These are phyloP conservation scores for Melanotaenia trifasciata DNA, from an alignment of 2,797 vertebrate genomes.

Conservation along the genomic window DNA sequence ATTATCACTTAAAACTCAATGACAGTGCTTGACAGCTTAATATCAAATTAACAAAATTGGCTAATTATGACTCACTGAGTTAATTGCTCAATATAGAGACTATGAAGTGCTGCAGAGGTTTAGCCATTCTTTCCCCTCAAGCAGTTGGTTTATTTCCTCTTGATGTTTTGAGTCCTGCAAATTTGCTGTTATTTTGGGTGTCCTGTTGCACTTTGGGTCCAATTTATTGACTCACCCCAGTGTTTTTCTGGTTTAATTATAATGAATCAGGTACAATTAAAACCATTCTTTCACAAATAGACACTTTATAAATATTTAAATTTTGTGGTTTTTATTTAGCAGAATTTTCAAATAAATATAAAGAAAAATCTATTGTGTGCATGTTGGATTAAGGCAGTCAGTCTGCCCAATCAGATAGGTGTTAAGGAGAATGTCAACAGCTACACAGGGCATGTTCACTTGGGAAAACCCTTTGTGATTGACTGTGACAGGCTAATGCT, in stretches of 20 bases:
- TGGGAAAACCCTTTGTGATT: constrained; percentile 60
- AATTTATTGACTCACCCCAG: neutral
- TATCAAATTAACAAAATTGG: constrained; percentile 89
- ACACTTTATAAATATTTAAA: neutral
- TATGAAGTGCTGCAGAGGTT: constrained; percentile 85
- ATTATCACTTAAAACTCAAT: constrained; percentile 88
- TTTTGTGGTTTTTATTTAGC: neutral
- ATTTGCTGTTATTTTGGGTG: constrained; percentile 65
- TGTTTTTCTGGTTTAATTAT: constrained; percentile 16
- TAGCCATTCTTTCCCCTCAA: constrained; percentile 81
- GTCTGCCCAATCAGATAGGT: constrained; percentile 74
- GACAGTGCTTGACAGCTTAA: constrained; percentile 86
- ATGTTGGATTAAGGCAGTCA: constrained; percentile 71
- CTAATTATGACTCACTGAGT: constrained; percentile 87
- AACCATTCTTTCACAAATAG: neutral
- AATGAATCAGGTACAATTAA: constrained; percentile 15
- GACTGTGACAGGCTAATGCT: constrained; percentile 51
- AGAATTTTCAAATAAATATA: constrained; percentile 11
- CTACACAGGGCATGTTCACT: constrained; percentile 63
- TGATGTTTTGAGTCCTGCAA: constrained; percentile 70
- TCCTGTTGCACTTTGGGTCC: constrained; percentile 40
- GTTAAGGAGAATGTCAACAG: constrained; percentile 68
- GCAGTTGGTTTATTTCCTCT: constrained; percentile 79
- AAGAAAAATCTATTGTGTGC: constrained; percentile 28
- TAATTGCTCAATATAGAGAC: constrained; percentile 86